Conservation (phyloP, 2,888 invertebrate species). For the Nezara viridula region DNA sequence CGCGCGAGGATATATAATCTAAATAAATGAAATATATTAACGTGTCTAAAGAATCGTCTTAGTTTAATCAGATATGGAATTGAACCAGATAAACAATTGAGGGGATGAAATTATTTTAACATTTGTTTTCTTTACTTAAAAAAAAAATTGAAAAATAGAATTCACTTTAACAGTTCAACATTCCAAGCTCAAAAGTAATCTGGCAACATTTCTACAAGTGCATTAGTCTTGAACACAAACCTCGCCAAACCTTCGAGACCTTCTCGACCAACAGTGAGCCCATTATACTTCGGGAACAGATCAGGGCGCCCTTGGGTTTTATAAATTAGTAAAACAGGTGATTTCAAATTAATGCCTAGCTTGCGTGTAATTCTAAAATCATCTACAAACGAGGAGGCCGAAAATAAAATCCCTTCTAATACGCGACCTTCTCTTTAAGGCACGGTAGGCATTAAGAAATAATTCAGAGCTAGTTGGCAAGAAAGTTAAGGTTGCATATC, state of each 20-base stretch:
- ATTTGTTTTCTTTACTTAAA: too few species aligned
- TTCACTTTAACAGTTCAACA: not conserved
- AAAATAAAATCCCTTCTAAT: not conserved
- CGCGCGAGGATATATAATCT: too few species aligned
- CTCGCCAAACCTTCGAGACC: not conserved
- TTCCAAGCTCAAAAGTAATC: not conserved
- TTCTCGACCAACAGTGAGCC: not conserved
- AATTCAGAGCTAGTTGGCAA: constrained; percentile 8
- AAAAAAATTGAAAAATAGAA: not conserved
- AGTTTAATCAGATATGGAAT: too few species aligned
- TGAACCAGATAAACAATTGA: too few species aligned
- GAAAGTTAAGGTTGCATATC: not conserved
- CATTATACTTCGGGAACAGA: not conserved
- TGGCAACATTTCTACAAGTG: not conserved
- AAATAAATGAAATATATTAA: too few species aligned
- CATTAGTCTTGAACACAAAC: not conserved
- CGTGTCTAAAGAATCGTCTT: too few species aligned
- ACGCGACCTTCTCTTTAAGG: not conserved
- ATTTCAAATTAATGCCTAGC: not conserved
- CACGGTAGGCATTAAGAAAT: not conserved
- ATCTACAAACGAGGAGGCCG: not conserved
- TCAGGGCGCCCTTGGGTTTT: not conserved
- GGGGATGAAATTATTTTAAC: too few species aligned
- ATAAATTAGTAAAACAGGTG: constrained; percentile 31
- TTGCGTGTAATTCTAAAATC: not conserved